Evolutionary conservation across 2,797 vertebrate genomes (phyloP), one percentile per base, ranked within the genome.

Genomic region (Hydrolagus colliei): DNA sequence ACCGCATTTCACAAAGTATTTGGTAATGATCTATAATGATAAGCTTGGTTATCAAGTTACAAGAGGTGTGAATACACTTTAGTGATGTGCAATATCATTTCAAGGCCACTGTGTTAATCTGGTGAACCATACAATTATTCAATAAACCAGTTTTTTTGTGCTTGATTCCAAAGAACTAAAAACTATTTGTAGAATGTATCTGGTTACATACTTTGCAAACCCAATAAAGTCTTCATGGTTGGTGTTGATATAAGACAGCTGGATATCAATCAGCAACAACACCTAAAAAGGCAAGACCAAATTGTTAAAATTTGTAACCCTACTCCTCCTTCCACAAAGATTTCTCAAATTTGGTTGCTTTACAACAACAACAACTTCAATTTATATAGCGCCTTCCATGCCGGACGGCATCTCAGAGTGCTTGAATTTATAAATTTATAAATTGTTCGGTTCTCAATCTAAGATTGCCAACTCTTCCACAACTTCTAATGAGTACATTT

Each of bases 211-310:
- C 97, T 95, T 96, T 86, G 95, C 93, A 2, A 98, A 97, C 87
- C 96, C 96, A 86, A 97, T 96, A 90, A 98, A 98, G 89, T 98
- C 97, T 90, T 98, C 96, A 0, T 98, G 97, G 90, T 97, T 98
- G 86, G 97, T 98, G 87, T 98, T 98, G 88, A 98, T 97, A 88
- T 98, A 98, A 87, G 97, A 95, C 14, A 97, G 94, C 88, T 98
- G 97, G 87, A 98, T 95, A 88, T 98, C 96, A 89, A 98, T 96
- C 87, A 96, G 89, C 52, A 98, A 89, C 87, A 96, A 90, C 78
- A 97, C 94, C 97, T 98, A n/a, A 86, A 90, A 9, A 85, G 87
- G 59, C 4, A 63, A 65, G 9, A 22, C 22, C 41, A 85, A 85
- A 73, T 22, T 59, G 52, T 61, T 84, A 16, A 68, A 67, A 67